Percentiles rank a stretch among this genome's conserved stretches.
Evolutionary conservation across 2,113 vertebrate species (phyloP).

Genomic region (Rhizomys pruinosus): DNA sequence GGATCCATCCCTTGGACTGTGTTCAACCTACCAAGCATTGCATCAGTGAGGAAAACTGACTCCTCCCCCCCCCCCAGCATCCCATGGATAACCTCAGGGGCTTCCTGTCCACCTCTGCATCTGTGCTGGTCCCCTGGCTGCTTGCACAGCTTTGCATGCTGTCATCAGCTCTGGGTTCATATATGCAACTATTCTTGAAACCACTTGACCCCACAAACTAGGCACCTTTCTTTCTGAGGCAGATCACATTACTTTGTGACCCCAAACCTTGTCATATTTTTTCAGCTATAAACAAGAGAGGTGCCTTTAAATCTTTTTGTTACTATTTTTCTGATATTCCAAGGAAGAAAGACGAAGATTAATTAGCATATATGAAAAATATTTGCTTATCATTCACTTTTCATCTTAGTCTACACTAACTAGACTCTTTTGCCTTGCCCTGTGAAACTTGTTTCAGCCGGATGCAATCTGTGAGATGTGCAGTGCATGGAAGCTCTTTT

Average conservation of each 20-base stretch:
- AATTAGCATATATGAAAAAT: neutral
- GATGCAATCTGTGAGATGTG: neutral
- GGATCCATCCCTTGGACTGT: no score
- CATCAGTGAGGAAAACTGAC: no score
- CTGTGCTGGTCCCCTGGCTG: no score
- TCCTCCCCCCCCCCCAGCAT: no score
- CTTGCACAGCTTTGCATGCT: no score
- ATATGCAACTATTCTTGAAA: neutral
- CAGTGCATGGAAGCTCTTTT: neutral
- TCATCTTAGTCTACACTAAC: neutral
- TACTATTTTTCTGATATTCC: neutral
- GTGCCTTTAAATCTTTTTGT: constrained; percentile 17
- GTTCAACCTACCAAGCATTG: no score
- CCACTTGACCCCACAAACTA: neutral
- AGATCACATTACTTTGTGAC: neutral
- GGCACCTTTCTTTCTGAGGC: neutral
- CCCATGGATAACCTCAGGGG: no score
- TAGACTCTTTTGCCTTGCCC: neutral
- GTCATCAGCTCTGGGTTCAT: no score
- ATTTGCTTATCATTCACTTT: neutral
- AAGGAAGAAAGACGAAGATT: neutral
- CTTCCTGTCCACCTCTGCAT: no score
- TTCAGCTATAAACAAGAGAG: neutral
- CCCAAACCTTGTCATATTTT: neutral
- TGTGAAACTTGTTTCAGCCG: neutral